Conservation (phyloP, 2,888 invertebrate species). For the Cheilosia scutellata region DNA sequence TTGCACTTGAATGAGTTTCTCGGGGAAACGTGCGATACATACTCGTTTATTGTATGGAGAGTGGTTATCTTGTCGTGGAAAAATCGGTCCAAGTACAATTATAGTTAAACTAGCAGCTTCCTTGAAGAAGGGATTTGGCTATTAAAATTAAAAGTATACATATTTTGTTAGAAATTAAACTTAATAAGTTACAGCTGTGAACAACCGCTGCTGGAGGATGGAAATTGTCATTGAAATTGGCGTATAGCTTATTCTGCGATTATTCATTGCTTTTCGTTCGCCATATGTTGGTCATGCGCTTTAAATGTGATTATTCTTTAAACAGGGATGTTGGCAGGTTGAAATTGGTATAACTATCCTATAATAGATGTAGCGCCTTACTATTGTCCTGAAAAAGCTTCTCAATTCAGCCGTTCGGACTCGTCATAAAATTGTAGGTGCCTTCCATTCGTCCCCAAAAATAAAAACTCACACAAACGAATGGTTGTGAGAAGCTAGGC, state of each 20-base stretch:
- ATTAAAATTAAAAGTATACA: not conserved
- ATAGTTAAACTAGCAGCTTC: not conserved
- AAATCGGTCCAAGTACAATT: not conserved
- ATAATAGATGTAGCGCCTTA: too few species aligned
- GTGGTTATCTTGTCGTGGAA: conserved; percentile 2
- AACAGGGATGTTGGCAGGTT: conserved; percentile 44
- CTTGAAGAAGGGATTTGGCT: not conserved
- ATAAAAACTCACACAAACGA: too few species aligned
- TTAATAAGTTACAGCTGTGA: not conserved
- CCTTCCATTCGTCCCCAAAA: too few species aligned
- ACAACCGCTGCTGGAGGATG: not conserved
- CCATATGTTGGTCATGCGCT: conserved; percentile 47
- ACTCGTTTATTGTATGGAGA: conserved; percentile 7
- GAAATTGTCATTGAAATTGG: not conserved
- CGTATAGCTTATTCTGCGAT: not conserved
- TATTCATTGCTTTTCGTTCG: not conserved
- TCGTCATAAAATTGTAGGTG: too few species aligned
- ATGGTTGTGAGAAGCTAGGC: too few species aligned
- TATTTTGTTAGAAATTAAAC: not conserved
- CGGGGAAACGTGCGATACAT: conserved; percentile 21
- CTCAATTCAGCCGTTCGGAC: too few species aligned
- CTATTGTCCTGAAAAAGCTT: too few species aligned
- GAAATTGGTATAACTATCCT: not conserved
- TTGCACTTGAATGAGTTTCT: conserved; percentile 69
- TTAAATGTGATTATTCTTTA: not conserved